phyloP scores from a whole-genome alignment of 2,797 vertebrate genomes.

The Allobates femoralis region DNA sequence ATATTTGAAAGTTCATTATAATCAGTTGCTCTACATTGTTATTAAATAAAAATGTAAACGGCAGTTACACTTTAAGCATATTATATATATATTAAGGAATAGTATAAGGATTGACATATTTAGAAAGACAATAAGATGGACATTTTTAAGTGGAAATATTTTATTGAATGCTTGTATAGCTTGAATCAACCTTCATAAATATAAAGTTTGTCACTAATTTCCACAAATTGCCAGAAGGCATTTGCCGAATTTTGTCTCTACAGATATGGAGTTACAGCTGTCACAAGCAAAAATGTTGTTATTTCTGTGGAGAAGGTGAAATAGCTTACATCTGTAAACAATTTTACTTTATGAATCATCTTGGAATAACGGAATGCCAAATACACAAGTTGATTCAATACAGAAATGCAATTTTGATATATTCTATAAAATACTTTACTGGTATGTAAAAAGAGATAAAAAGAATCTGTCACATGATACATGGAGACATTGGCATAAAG shows the following conservation, averaged over 20 bases:
- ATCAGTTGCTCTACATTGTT: too few relatives aligned
- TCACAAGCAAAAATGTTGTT: neutral
- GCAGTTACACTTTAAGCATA: too few relatives aligned
- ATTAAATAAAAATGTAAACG: too few relatives aligned
- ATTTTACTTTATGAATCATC: neutral
- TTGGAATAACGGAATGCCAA: neutral
- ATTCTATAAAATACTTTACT: neutral
- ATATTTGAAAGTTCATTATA: too few relatives aligned
- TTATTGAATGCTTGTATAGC: neutral
- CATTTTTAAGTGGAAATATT: neutral
- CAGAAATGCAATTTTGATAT: neutral
- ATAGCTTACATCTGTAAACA: constrained; percentile 12
- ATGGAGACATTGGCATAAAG: too few relatives aligned
- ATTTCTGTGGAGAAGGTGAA: constrained; percentile 7
- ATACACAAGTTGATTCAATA: neutral
- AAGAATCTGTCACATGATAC: too few relatives aligned
- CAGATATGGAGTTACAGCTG: constrained; percentile 8
- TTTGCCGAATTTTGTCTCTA: neutral
- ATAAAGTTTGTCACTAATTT: neutral
- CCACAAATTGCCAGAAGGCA: constrained; percentile 1
- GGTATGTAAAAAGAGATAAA: too few relatives aligned
- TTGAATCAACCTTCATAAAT: neutral
- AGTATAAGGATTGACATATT: neutral
- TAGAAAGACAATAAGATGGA: neutral
- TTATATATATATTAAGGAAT: neutral